These are phyloP conservation scores for Ispidina lecontei DNA, from an alignment of 2,797 vertebrate genomes.

Conservation along the genomic window DNA sequence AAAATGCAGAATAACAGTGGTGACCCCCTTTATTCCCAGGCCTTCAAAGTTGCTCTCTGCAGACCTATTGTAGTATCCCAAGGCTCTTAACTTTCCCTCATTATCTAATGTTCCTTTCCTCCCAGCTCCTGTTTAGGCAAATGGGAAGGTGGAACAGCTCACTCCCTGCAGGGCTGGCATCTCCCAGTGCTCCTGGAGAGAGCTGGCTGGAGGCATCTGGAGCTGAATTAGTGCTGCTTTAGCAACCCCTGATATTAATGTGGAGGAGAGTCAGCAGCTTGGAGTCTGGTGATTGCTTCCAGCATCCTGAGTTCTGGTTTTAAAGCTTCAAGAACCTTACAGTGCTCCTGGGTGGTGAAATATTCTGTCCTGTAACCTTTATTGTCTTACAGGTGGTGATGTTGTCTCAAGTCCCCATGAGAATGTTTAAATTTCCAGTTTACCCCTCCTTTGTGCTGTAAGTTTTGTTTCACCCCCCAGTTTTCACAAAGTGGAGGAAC, in stretches of 20 bases:
- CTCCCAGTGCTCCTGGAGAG: neutral
- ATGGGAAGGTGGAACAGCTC: neutral
- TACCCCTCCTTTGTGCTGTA: neutral
- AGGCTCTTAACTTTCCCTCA: neutral
- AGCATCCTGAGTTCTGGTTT: neutral
- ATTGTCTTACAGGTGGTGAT: neutral
- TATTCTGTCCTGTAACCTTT: neutral
- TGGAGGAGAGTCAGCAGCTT: neutral
- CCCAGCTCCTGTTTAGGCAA: neutral
- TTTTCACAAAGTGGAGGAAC: neutral
- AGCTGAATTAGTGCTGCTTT: neutral
- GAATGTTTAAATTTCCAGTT: neutral
- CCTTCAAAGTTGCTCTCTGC: neutral
- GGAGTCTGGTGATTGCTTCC: neutral
- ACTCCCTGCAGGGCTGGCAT: neutral
- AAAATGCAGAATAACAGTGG: neutral
- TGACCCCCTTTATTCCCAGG: neutral
- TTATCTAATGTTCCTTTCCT: neutral
- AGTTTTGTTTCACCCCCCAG: neutral
- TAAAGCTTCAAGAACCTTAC: neutral
- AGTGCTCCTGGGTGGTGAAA: neutral
- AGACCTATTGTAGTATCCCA: neutral
- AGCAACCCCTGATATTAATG: neutral
- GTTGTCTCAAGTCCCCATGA: neutral
- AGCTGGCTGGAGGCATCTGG: neutral